phyloP scores from a whole-genome alignment of 2,888 invertebrate species.

The Panzeria rudis region DNA sequence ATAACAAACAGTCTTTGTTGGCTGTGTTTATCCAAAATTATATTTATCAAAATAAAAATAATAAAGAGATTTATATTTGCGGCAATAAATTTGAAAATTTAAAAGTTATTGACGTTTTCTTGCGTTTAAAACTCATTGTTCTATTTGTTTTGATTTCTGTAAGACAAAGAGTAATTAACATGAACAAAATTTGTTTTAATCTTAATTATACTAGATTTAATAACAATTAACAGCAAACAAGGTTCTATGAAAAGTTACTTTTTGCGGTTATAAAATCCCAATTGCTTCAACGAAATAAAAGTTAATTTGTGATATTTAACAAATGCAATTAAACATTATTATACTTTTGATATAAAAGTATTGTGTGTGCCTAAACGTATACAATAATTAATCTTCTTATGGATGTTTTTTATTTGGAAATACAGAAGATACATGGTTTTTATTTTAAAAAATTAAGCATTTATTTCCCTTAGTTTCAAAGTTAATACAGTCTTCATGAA shows the following conservation, averaged over 20 bases:
- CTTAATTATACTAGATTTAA: neutral
- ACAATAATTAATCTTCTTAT: neutral
- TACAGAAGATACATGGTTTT: no score
- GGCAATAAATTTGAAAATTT: conserved; percentile 8
- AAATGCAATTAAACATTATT: neutral
- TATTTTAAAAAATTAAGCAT: no score
- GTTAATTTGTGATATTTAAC: conserved; percentile 13
- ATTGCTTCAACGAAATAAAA: conserved; percentile 10
- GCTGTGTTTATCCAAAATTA: conserved; percentile 19
- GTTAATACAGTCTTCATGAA: no score
- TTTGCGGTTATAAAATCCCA: neutral
- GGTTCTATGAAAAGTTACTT: conserved; percentile 7
- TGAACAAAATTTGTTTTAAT: conserved; percentile 14
- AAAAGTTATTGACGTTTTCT: neutral
- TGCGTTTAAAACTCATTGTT: neutral
- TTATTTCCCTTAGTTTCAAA: no score
- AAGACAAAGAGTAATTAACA: conserved; percentile 38
- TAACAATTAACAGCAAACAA: neutral
- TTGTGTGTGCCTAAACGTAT: neutral
- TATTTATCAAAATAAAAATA: conserved; percentile 1
- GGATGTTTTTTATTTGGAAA: no score
- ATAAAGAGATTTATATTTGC: neutral
- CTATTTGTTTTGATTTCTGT: conserved; percentile 12
- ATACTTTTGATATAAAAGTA: neutral
- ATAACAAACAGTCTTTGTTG: neutral